Evolutionary conservation across 2,797 vertebrate genomes (phyloP), one percentile per base, ranked within the genome.

Genomic region (Sebastes itinus): DNA sequence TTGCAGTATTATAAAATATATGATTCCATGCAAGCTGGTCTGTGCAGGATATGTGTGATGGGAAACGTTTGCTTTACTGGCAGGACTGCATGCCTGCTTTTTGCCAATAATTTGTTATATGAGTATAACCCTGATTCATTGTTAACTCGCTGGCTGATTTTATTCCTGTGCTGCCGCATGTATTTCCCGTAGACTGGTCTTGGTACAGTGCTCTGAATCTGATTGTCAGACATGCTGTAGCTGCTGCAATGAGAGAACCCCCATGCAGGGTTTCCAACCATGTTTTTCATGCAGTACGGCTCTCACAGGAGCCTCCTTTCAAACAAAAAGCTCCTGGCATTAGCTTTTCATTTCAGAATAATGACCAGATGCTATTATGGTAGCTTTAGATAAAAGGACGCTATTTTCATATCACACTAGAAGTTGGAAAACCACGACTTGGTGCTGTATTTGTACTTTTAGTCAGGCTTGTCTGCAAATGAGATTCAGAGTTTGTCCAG

Each of bases 21-120:
- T 71, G 77, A 94, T 95, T 95, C 94, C 94, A 94, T 95, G 72
- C 94, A 95, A 94, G 93, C 89, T 87, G 93, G 93, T 94, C 91
- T 87, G 67, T 87, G 92, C 88, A 87, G 89, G 90, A 81, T 85
- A 77, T 85, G 79, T 90, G 89, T 84, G 75, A 91, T 86, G 77
- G 87, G 68, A 72, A 74, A 77, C 4, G 63, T 88, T 88, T 87
- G 89, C 90, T 92, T 85, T 81, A 86, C 75, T 60, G 77, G 90
- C 91, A 92, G 90, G 90, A 92, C 73, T 91, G 93, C 94, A 94
- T 95, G 94, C 81, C 89, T 91, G 93, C 94, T 94, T 94, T 89
- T 92, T 87, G 91, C 88, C 85, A 88, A 85, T 86, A 81, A 77
- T 84, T 75, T 82, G 64, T 89, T 79, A 80, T 85, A 77, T 80